Evolutionary conservation across 2,888 invertebrate species (phyloP), one percentile per base, ranked within the genome.

Genomic region (Beris morrisii): DNA sequence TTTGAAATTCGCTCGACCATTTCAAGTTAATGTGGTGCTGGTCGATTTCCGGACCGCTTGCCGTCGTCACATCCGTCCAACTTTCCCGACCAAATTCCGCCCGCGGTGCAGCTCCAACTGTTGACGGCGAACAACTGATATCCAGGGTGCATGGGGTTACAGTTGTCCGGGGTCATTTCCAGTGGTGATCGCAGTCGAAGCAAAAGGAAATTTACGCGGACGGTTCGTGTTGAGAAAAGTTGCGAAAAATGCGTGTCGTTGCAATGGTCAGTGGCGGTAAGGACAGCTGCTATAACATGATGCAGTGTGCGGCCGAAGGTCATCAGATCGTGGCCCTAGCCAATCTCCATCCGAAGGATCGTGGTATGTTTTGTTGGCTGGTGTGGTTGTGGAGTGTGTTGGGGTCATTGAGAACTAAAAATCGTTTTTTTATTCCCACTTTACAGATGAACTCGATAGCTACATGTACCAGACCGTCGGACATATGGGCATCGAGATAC

Each of bases 401-500:
- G 38, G 9, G 3, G 7, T 38, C 44, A 44, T 12, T 13, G 15
- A 57, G 22, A 6, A 7, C 12, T 22, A 1, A 44, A 22, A 13
- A 1, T 65, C 9, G 9, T 65, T 61, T 53, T 55, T 65, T 38
- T 48, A 48, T 65, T 69, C 44, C 67, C 70, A 69, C 59, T 72
- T 81, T 81, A 48, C 79, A 90, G 92, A 92, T 85, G 97, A 97
- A 80, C 79, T 95, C 75, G 97, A 97, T 81, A 96, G 96, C 78
- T 98, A 93, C 78, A 99, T 99, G 99, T 99, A 97, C 79, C 99
- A 99, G 84, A 97, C 97, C 59, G 98, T 99, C 65, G 99, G 98
- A 1, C 94, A 96, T 79, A 93, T 97, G 83, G 95, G 94, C 15
- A 90, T 99, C 71, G 89, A 90, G 71, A 84, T 92, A 71, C 93